A percentile compares a stretch with the other conserved stretches of the same genome.
These are phyloP conservation scores for Crotalus horridus DNA, from an alignment of 2,113 vertebrate species.

Conservation along the genomic window DNA sequence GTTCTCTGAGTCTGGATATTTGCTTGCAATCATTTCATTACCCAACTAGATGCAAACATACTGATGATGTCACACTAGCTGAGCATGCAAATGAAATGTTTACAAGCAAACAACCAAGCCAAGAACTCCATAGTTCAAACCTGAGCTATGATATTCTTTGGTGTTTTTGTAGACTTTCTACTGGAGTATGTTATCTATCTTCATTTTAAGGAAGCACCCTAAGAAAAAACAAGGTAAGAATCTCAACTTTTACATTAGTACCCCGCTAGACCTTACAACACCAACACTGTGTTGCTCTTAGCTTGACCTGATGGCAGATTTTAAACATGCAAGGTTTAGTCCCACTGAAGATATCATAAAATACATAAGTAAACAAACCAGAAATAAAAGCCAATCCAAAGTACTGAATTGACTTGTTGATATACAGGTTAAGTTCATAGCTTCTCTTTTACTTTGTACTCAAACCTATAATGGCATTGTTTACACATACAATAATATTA, in stretches of 20 bases:
- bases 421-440: background rate
- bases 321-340: background rate
- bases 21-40: background rate
- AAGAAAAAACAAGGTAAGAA: slow-evolving; percentile 3
- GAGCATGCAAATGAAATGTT: background rate
- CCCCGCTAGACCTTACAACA: background rate
- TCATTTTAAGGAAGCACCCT: background rate
- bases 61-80: background rate
- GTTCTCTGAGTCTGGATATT: background rate
- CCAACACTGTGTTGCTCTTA: background rate
- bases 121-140: background rate
- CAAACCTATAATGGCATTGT: background rate
- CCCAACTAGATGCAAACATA: background rate
- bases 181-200: background rate
- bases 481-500: background rate
- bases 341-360: background rate
- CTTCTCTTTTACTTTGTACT: background rate
- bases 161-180: background rate
- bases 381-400: background rate
- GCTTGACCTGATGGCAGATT: background rate
- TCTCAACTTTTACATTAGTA: background rate
- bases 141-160: background rate
- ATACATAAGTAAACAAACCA: background rate
- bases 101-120: background rate
- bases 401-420: background rate